phyloP scores from a whole-genome alignment of 1,140 invertebrate genomes.

The Mercenaria mercenaria region DNA sequence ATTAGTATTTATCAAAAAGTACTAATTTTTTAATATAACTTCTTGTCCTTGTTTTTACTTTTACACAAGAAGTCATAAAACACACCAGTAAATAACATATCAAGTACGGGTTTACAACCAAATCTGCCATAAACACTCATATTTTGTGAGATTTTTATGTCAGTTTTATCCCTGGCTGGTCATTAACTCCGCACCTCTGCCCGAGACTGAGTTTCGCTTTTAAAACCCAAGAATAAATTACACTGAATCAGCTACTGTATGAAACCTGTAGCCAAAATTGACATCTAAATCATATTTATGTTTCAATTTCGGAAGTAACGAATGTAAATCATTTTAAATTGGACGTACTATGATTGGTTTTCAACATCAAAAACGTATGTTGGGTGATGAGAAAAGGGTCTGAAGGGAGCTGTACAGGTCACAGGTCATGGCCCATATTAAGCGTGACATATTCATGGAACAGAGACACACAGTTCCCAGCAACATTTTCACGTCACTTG shows the following conservation, averaged over 20 bases:
- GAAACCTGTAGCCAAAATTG: not conserved
- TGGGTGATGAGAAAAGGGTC: not conserved
- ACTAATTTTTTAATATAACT: not conserved
- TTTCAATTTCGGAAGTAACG: slow-evolving; percentile 18
- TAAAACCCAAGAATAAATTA: slow-evolving; percentile 1
- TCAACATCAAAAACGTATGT: slow-evolving; percentile 39
- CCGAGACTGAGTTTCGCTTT: not conserved
- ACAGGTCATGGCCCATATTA: not conserved
- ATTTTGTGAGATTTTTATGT: slow-evolving; percentile 51
- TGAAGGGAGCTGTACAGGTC: not conserved
- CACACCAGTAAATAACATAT: slow-evolving; percentile 25
- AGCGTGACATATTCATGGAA: slow-evolving; percentile 46
- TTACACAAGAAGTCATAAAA: slow-evolving; percentile 6
- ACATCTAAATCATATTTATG: slow-evolving; percentile 52
- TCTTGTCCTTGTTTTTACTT: not conserved
- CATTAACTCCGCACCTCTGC: slow-evolving; percentile 29
- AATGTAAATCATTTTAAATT: slow-evolving; percentile 53
- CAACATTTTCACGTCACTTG: slow-evolving; percentile 5
- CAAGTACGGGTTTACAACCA: slow-evolving; percentile 44
- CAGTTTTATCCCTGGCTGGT: slow-evolving; percentile 46
- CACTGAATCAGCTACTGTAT: not conserved
- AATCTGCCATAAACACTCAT: slow-evolving; percentile 21
- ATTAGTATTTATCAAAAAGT: too few relatives aligned
- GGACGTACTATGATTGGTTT: slow-evolving; percentile 21
- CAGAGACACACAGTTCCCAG: slow-evolving; percentile 5